These are phyloP conservation scores for Dromococcyx pavoninus DNA, from an alignment of 2,797 vertebrate species.

Conservation along the genomic window DNA sequence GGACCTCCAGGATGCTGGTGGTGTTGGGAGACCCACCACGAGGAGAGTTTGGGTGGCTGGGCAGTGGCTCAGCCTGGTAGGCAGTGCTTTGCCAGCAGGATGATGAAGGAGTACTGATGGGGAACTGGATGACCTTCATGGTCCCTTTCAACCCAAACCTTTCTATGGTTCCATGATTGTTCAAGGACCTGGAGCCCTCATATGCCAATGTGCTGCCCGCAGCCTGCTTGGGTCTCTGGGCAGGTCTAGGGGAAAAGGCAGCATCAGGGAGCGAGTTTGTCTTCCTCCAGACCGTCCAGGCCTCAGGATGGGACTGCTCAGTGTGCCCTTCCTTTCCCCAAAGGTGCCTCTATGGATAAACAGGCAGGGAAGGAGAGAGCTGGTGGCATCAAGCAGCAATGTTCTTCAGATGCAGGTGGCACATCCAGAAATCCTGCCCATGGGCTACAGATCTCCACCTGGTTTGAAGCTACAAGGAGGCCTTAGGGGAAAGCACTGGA, in stretches of 20 bases:
- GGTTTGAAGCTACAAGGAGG: background rate
- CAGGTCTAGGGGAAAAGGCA: background rate
- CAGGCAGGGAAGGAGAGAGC: background rate
- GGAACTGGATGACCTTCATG: too few relatives aligned
- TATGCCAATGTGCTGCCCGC: accelerated
- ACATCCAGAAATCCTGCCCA: background rate
- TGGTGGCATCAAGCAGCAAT: background rate
- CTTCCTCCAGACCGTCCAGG: background rate
- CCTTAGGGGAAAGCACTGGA: background rate
- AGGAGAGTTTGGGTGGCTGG: background rate
- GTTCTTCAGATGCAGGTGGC: background rate
- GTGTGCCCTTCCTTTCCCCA: background rate
- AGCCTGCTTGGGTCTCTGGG: background rate
- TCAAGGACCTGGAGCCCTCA: background rate
- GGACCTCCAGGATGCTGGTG: background rate
- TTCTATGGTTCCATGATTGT: too few relatives aligned
- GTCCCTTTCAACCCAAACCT: too few relatives aligned
- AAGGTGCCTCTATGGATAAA: background rate
- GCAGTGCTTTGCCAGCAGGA: background rate
- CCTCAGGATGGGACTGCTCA: background rate
- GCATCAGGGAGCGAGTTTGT: background rate
- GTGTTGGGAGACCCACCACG: background rate
- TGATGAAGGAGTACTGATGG: background rate
- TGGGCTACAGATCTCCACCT: background rate
- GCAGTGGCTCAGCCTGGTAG: background rate